Conservation (phyloP, 2,888 invertebrate species). For the Drosophila buzzatii region DNA sequence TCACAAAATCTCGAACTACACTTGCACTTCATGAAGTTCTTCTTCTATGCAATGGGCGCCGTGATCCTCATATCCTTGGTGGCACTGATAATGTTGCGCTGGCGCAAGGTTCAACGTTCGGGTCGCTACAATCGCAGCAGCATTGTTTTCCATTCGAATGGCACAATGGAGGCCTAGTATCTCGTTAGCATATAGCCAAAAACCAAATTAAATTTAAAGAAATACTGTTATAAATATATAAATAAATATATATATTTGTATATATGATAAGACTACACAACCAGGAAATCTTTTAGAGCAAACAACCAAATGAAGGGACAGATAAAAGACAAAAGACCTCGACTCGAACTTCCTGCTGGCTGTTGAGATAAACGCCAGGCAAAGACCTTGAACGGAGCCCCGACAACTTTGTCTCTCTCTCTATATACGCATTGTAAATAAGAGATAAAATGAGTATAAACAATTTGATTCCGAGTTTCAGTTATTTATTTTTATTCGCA, state of each 20-base stretch:
- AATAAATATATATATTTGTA: background rate
- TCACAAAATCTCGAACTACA: constrained; percentile 77
- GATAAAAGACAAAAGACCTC: constrained; percentile 13
- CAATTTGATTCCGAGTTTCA: constrained; percentile 27
- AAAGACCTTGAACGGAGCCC: constrained; percentile 53
- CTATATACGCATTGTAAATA: background rate
- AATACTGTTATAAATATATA: background rate
- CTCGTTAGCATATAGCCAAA: constrained; percentile 47
- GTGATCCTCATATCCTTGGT: constrained; percentile 50
- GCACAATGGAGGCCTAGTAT: constrained; percentile 75
- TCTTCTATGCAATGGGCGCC: constrained; percentile 63
- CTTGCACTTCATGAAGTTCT: constrained; percentile 74
- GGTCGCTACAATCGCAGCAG: constrained; percentile 79
- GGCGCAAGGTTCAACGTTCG: constrained; percentile 64
- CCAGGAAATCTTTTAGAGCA: constrained; percentile 28
- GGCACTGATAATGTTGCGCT: constrained; percentile 48
- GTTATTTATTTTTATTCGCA: constrained; percentile 20
- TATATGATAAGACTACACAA: background rate
- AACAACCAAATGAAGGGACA: constrained; percentile 28
- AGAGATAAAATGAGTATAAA: constrained; percentile 28
- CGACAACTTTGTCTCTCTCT: background rate
- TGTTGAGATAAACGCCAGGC: constrained; percentile 39
- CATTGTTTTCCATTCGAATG: constrained; percentile 83
- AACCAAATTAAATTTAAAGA: constrained; percentile 31
- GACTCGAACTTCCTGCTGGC: constrained; percentile 42